These are phyloP conservation scores for Chalcis sispes DNA, from an alignment of 2,888 invertebrate species.

Conservation along the genomic window DNA sequence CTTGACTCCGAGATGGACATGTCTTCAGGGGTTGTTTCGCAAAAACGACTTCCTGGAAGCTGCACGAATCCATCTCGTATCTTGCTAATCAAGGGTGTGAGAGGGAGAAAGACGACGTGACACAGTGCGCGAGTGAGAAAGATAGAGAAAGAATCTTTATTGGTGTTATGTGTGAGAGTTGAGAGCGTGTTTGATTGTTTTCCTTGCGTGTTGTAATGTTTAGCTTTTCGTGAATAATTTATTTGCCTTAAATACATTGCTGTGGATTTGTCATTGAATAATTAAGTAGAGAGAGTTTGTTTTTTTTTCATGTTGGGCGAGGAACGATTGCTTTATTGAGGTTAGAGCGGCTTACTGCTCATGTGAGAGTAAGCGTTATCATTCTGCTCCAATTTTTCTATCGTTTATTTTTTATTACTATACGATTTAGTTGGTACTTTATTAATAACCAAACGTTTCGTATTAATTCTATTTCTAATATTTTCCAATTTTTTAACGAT, in stretches of 20 bases:
- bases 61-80: background rate
- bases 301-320: background rate
- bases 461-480: too few species aligned
- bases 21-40: too few species aligned
- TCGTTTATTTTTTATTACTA: constrained; percentile 36
- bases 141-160: background rate
- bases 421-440: too few species aligned
- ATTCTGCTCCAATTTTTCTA: constrained; percentile 38
- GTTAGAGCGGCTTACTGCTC: constrained; percentile 29
- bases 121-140: constrained; percentile 3
- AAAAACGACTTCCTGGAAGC: background rate
- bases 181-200: constrained; percentile 19
- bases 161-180: constrained; percentile 8
- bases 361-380: constrained; percentile 17
- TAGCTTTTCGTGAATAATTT: constrained; percentile 20
- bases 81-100: background rate
- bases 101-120: constrained; percentile 10
- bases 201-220: constrained; percentile 18
- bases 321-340: constrained; percentile 31
- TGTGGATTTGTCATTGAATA: background rate
- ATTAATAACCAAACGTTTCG: too few species aligned
- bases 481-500: background rate
- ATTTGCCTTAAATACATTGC: background rate
- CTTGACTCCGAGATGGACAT: too few species aligned
- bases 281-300: background rate